Base-by-base conservation (phyloP, 2,113 vertebrate species). In the Hemiprocne comata region DNA sequence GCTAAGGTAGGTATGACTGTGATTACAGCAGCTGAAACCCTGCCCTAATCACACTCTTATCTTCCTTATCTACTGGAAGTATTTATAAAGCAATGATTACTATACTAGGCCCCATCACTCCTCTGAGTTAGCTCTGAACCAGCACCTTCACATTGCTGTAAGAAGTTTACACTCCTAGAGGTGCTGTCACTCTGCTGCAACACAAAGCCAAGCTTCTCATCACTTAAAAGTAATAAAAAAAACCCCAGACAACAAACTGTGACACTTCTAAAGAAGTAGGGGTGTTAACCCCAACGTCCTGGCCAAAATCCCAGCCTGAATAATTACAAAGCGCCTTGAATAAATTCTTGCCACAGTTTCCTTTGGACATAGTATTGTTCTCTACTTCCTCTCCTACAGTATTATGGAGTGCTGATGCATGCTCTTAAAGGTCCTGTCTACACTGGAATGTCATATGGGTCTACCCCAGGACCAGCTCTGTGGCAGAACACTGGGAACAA, bases 291-390 rank as follows among this genome's bases (percentile, higher is more conserved):
- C 93, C 94, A 87, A 62, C 13, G 85, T 74, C 73, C 95, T 93
- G 88, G 95, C 86, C 93, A 85, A 87, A 93, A 66, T 94, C 92
- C 93, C 88, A 76, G 86, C 90, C 58, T 0, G 2, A 78, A 65
- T 93, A 90, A 97, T 96, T 94, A 96, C 70, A 92, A 50, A 5
- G 40, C 62, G 88, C 88, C 83, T 96, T 58, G 88, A 92, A 92
- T 87, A 96, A 96, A 93, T 94, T 94, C 93, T 94, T 92, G 93
- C 95, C 95, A 93, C 94, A 69, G 83, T 78, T 97, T 94, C 94
- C 92, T 62, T 31, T 84, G 94, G 92, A 87, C 76, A 51, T 2
- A 15, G 94, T 31, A 97, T 96, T 96, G 94, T 96, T 96, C 92
- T 84, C 85, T 84, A 6, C 88, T 95, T 97, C 95, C 96, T 96